A percentile compares a stretch with the other conserved stretches of the same genome.
phyloP scores from a whole-genome alignment of 2,797 vertebrate genomes.

The Nannoperca obscura region DNA sequence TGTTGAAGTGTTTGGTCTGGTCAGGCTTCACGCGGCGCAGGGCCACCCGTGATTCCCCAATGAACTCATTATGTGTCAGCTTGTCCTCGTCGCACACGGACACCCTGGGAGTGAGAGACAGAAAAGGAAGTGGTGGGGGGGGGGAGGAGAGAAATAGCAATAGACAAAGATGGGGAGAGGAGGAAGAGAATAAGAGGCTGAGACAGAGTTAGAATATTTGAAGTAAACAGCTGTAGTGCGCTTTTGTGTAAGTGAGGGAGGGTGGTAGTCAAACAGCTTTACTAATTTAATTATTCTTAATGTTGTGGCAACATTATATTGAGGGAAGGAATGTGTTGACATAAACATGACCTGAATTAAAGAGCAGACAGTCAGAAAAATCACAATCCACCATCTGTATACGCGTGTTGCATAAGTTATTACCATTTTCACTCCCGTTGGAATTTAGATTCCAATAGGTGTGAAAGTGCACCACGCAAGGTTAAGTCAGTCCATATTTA shows the following conservation, averaged over 20 bases:
- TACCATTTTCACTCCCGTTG: conserved; percentile 26
- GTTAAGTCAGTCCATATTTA: conserved; percentile 66
- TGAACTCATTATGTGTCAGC: conserved; percentile 95
- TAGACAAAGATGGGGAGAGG: neutral
- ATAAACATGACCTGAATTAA: conserved; percentile 41
- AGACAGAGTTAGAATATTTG: conserved; percentile 4
- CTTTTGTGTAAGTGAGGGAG: neutral
- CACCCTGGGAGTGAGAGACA: conserved; percentile 83
- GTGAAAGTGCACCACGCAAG: conserved; percentile 52
- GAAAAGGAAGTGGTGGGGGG: neutral
- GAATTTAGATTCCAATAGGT: conserved; percentile 39
- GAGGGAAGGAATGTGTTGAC: conserved; percentile 30
- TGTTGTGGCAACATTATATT: conserved; percentile 24
- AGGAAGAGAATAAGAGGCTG: conserved; percentile 37
- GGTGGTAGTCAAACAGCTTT: conserved; percentile 13
- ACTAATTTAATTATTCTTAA: conserved; percentile 36
- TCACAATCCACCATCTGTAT: conserved; percentile 18
- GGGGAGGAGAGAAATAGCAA: conserved; percentile 1
- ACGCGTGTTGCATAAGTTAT: conserved; percentile 25
- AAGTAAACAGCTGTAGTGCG: neutral
- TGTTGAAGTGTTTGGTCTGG: conserved; percentile 92
- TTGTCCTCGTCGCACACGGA: conserved; percentile 95
- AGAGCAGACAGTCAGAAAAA: conserved; percentile 18
- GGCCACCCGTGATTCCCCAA: conserved; percentile 91
- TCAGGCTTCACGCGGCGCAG: conserved; percentile 91